Base-by-base conservation (phyloP, 1,140 invertebrate genomes). In the Lordiphosa collinella region DNA sequence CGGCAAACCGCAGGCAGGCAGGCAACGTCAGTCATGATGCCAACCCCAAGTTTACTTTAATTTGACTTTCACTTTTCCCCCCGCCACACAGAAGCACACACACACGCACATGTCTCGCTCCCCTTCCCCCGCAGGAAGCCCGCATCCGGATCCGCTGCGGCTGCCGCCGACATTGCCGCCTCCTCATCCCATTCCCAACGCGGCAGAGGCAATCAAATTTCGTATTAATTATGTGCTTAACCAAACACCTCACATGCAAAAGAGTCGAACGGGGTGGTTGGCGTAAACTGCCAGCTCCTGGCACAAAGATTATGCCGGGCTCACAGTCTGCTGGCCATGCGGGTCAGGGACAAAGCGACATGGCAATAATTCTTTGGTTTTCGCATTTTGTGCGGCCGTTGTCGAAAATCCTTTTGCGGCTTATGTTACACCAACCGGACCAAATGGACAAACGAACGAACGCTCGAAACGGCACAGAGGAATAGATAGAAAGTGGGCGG, bases 191-290 rank as follows among this genome's bases (percentile, higher is more conserved):
- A 22, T 63, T 80, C 74, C 74, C 74, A 79, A 25, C 69, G 74
- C 74, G 75, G 64, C 74, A 80, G 47, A 74, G 75, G 76, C 76
- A 80, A 80, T 80, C 76, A 80, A 80, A 80, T 80, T 80, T 80
- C 76, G 76, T 75, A 80, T 80, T 80, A 80, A 80, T 80, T 80
- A 80, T 80, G 76, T 80, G 76, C 76, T 82, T 80, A 80, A 80
- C 76, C 76, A 75, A 80, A 80, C 76, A 80, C 75, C 75, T 14
- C 46, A 36, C 40, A 47, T 31, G 46, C 25, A 43, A 48, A 41
- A 16, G 22, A 36, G 51, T 43, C 31, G 13, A 7, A 51, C 7
- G 13, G 14, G 47, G 22, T 51, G 36, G 29, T 7, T 13, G 14
- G n/a, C 80, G 68, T 80, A 78, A 80, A 78, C 69, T 69, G 74